Conservation (phyloP, 2,797 vertebrate species). For the Phyllotis vaccarum region DNA sequence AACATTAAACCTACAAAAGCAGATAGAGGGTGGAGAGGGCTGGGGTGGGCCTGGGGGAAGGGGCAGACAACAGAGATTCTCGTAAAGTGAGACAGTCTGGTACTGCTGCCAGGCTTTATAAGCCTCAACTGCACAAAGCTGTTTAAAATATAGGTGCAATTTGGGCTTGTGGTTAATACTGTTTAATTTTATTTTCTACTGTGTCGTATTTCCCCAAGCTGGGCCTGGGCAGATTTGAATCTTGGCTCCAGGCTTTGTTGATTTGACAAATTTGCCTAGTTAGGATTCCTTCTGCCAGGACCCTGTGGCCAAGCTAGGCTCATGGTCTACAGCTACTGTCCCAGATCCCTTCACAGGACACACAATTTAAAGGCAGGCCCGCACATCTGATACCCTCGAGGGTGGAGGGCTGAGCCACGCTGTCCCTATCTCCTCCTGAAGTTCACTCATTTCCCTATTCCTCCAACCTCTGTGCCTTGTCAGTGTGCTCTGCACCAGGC, state of each 20-base stretch:
- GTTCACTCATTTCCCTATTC: not conserved
- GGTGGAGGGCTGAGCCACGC: not conserved
- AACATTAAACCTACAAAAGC: not conserved
- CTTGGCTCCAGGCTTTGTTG: conserved; percentile 18
- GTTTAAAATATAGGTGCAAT: conserved; percentile 76
- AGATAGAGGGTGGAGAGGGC: not conserved
- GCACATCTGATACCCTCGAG: not conserved
- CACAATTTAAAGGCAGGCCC: not conserved
- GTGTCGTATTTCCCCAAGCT: conserved; percentile 51
- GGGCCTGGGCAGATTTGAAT: not conserved
- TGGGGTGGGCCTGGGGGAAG: not conserved
- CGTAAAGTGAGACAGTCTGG: conserved; percentile 41
- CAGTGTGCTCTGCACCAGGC: not conserved
- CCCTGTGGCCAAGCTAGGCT: not conserved
- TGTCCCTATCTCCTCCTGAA: rapidly evolving
- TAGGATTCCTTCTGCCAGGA: not conserved
- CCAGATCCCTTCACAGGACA: not conserved
- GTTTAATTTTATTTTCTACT: conserved; percentile 68
- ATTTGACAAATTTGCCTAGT: not conserved
- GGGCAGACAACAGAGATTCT: not conserved
- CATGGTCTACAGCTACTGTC: no score
- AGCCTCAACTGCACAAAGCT: conserved; percentile 46
- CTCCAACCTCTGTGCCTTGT: not conserved
- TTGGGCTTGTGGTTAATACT: conserved; percentile 73
- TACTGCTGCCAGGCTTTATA: rapidly evolving